phyloP scores from a whole-genome alignment of 2,797 vertebrate genomes.

The Bryconaethiops microstoma region DNA sequence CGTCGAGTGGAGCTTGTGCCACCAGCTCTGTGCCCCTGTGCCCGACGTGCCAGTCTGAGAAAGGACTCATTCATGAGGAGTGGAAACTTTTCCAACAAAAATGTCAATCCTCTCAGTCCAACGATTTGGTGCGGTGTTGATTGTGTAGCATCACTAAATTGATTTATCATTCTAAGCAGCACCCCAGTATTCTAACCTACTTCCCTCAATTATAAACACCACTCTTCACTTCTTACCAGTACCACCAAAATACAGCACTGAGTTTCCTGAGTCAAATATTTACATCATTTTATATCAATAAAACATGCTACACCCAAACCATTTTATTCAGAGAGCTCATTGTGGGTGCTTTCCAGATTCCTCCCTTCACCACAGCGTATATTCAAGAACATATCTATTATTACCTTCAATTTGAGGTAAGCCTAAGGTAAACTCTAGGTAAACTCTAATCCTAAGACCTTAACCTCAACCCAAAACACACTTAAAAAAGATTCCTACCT shows the following conservation, averaged over 20 bases:
- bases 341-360: no score
- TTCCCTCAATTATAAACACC: conserved; percentile 32
- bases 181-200: conserved; percentile 41
- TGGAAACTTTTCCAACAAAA: conserved; percentile 46
- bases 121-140: conserved; percentile 35
- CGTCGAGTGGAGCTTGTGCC: conserved; percentile 29
- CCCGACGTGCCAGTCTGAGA: conserved; percentile 51
- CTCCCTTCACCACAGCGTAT: no score
- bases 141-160: conserved; percentile 47
- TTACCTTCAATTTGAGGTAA: no score
- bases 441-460: background rate
- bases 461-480: background rate
- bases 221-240: conserved; percentile 16
- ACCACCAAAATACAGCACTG: background rate
- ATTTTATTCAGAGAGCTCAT: no score
- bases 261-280: no score
- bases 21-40: conserved; percentile 47
- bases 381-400: no score
- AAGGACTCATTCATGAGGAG: conserved; percentile 53
- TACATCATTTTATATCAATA: no score
- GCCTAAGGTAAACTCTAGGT: no score
- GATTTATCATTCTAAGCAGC: conserved; percentile 50
- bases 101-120: conserved; percentile 46
- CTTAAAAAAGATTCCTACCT: background rate
- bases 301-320: no score